These are phyloP conservation scores for Drosophila sturtevanti DNA, from an alignment of 1,140 invertebrate species.

Conservation along the genomic window DNA sequence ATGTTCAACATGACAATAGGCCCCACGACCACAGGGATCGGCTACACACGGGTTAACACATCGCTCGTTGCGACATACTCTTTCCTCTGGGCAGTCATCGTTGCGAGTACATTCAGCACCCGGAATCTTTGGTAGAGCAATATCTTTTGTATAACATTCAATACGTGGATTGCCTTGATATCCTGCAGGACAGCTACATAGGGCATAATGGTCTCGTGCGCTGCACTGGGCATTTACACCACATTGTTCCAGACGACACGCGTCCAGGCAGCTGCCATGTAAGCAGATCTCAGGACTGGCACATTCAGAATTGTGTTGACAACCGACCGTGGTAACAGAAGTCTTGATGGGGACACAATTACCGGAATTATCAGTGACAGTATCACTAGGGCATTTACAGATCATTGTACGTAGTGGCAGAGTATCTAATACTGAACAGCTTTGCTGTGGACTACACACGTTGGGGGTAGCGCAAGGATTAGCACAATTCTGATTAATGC, in stretches of 20 bases:
- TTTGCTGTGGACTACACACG: conserved; percentile 89
- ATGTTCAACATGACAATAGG: conserved; percentile 90
- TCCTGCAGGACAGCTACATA: conserved; percentile 90
- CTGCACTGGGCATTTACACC: conserved; percentile 93
- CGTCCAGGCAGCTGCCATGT: conserved; percentile 89
- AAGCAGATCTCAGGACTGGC: conserved; percentile 88
- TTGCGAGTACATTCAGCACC: conserved; percentile 89
- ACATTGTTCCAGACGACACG: conserved; percentile 90
- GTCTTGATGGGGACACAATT: conserved; percentile 85
- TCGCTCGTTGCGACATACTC: conserved; percentile 88
- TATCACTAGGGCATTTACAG: conserved; percentile 91
- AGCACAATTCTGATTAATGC: conserved; percentile 89
- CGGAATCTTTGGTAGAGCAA: conserved; percentile 81
- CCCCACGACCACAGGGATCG: conserved; percentile 88
- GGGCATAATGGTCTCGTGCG: conserved; percentile 88
- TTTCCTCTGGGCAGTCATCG: conserved; percentile 89
- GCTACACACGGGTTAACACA: conserved; percentile 91
- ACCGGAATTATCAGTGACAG: conserved; percentile 86
- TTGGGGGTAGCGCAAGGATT: conserved; percentile 89
- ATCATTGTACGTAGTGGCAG: conserved; percentile 91
- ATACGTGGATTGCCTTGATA: conserved; percentile 92
- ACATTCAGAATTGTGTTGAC: conserved; percentile 89
- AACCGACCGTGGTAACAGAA: conserved; percentile 75
- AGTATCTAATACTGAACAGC: conserved; percentile 91
- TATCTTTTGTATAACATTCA: conserved; percentile 86